phyloP scores from a whole-genome alignment of 2,888 invertebrate genomes.

The Acanthosoma haemorrhoidale region DNA sequence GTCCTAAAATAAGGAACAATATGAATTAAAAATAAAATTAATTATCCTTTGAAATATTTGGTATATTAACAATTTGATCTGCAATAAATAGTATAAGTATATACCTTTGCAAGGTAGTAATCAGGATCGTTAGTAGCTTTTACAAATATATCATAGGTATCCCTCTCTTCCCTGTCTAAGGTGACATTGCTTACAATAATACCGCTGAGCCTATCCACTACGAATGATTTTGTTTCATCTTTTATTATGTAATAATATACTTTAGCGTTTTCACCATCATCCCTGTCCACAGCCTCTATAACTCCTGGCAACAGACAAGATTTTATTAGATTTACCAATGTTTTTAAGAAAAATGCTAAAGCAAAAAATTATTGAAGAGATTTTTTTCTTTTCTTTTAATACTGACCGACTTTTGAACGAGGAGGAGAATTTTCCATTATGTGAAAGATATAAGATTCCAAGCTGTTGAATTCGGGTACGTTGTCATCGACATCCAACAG shows the following conservation, averaged over 20 bases:
- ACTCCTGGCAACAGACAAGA: slow-evolving; percentile 58
- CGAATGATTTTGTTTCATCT: slow-evolving; percentile 74
- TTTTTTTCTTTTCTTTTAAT: neutral
- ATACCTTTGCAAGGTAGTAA: slow-evolving; percentile 53
- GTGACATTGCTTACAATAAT: slow-evolving; percentile 70
- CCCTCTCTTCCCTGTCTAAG: slow-evolving; percentile 73
- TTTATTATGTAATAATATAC: slow-evolving; percentile 76
- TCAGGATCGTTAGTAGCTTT: slow-evolving; percentile 80
- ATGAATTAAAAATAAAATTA: neutral
- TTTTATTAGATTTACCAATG: no score
- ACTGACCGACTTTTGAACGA: slow-evolving; percentile 58
- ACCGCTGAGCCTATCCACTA: slow-evolving; percentile 73
- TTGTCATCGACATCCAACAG: slow-evolving; percentile 79
- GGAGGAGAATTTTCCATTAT: slow-evolving; percentile 65
- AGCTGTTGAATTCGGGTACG: slow-evolving; percentile 63
- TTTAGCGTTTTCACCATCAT: slow-evolving; percentile 73
- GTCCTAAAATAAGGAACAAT: slow-evolving; percentile 35
- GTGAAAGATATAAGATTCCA: slow-evolving; percentile 61
- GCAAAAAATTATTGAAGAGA: neutral
- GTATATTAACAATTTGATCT: neutral
- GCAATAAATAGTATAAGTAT: neutral
- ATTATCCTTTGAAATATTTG: neutral
- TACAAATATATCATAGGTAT: slow-evolving; percentile 68
- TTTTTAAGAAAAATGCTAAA: neutral
- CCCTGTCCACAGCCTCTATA: slow-evolving; percentile 67